Conservation (phyloP, 2,797 vertebrate genomes). For the Onychomys arenicola region DNA sequence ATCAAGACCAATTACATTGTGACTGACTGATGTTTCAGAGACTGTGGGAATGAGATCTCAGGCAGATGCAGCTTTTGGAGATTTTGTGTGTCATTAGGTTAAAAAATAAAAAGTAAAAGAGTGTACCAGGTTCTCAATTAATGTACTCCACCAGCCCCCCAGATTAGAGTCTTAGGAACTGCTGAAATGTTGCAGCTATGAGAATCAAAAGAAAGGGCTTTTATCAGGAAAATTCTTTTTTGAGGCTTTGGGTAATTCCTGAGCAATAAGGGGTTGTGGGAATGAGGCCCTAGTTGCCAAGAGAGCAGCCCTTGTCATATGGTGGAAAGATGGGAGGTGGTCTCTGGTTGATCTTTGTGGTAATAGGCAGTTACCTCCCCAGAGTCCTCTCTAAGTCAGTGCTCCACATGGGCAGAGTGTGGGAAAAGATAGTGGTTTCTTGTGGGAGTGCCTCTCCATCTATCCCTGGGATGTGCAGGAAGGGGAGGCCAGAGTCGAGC, state of each 20-base stretch:
- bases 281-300: not conserved
- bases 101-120: not conserved
- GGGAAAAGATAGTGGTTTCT: not conserved
- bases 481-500: rapidly evolving
- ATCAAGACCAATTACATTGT: not conserved
- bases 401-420: rapidly evolving
- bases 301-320: not conserved
- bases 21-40: not conserved
- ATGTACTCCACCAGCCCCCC: rapidly evolving
- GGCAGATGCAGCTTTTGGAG: not conserved
- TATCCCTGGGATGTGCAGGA: not conserved
- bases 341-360: not conserved
- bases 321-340: not conserved
- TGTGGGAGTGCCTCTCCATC: not conserved
- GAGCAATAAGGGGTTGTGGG: not conserved
- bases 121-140: not conserved
- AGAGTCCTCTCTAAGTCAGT: rapidly evolving
- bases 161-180: rapidly evolving
- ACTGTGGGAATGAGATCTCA: not conserved
- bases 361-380: not conserved
- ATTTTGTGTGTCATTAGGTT: not conserved
- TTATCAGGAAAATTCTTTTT: not conserved
- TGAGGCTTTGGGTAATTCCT: not conserved
- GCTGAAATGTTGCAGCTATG: not conserved
- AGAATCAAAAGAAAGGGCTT: not conserved